Base-by-base conservation (phyloP, 2,888 invertebrate species). In the Spisula solida region DNA sequence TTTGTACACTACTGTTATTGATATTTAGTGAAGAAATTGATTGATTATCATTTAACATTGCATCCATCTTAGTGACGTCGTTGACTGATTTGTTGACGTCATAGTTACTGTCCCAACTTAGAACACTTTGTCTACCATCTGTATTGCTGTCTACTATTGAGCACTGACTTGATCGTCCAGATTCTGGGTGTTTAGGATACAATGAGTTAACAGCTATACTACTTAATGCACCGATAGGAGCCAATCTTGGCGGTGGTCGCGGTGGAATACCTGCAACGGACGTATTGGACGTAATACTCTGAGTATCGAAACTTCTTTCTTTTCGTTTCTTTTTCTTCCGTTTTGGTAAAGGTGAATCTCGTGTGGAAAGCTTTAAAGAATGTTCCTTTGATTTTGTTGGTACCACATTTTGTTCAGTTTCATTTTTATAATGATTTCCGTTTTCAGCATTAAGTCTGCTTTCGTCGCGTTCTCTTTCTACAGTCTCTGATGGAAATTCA, bases 171-270 rank as follows among this genome's bases (percentile, higher is more conserved):
- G 92, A 92, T 87, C 88, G 89, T 84, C 90, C 87, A 29, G 92
- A 92, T 25, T 86, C 92, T 34, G 92, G 88, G 25, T 88, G 87
- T 83, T 70, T 29, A 80, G 60, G 47, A 29, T 29, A 47, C 18
- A 87, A 79, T n/a, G 78, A 31, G 56, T 83, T 83, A n/a, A 84
- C 34, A 5, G 55, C 79, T 29, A 87, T 56, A 31, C 20, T 75
- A 25, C 31, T 79, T 31, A 29, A 20, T n/a, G 82, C 70, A n/a
- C 83, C 75, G 31, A 92, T 90, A 1, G 93, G 93, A 34, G 91
- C 93, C 78, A 93, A 83, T 78, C 93, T 79, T 18, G 93, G 91
- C 0, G 93, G 93, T 5, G 90, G 90, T 31, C 91, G 83, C 0
- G 89, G 88, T 16, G 91, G 93, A 47, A 86, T 56, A 79, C 92